phyloP scores from a whole-genome alignment of 2,113 vertebrate species.

The Epinephelus moara region DNA sequence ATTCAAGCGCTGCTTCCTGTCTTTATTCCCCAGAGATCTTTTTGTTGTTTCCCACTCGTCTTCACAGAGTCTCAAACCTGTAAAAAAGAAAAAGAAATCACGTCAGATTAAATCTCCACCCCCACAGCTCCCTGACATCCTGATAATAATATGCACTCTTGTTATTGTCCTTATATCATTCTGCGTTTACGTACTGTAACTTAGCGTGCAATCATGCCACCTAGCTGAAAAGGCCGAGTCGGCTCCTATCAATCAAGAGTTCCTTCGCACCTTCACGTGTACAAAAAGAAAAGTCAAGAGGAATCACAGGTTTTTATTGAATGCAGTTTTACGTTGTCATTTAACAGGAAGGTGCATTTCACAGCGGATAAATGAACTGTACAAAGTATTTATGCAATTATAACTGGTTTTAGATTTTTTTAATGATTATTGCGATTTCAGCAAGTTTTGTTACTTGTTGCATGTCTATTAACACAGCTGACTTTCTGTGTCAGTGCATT shows the following conservation, averaged over 20 bases:
- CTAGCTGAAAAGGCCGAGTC: slow-evolving; percentile 83
- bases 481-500: slow-evolving; percentile 99
- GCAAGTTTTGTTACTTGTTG: slow-evolving; percentile 99
- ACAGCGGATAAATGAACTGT: slow-evolving; percentile 90
- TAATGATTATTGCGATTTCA: slow-evolving; percentile 90
- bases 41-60: slow-evolving; percentile 48
- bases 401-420: slow-evolving; percentile 94
- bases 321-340: slow-evolving; percentile 88
- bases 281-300: slow-evolving; percentile 81
- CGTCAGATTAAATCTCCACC: slow-evolving; percentile 31
- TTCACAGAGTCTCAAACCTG: slow-evolving; percentile 23
- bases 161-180: slow-evolving; percentile 52
- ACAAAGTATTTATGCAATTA: slow-evolving; percentile 99
- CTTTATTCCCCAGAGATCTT: slow-evolving; percentile 36
- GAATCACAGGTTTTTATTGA: slow-evolving; percentile 80
- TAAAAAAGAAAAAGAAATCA: slow-evolving; percentile 7
- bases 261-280: slow-evolving; percentile 94
- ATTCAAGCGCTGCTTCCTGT: slow-evolving; percentile 78
- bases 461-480: slow-evolving; percentile 99
- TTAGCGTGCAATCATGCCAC: slow-evolving; percentile 86
- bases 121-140: slow-evolving; percentile 66
- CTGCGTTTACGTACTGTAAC: slow-evolving; percentile 82
- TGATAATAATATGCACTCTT: slow-evolving; percentile 66
- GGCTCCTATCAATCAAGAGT: slow-evolving; percentile 88
- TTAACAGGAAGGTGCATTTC: slow-evolving; percentile 88